Percentiles rank a stretch among this genome's conserved stretches.
These are phyloP conservation scores for Venusia cambrica DNA, from an alignment of 2,888 invertebrate species.

Conservation along the genomic window DNA sequence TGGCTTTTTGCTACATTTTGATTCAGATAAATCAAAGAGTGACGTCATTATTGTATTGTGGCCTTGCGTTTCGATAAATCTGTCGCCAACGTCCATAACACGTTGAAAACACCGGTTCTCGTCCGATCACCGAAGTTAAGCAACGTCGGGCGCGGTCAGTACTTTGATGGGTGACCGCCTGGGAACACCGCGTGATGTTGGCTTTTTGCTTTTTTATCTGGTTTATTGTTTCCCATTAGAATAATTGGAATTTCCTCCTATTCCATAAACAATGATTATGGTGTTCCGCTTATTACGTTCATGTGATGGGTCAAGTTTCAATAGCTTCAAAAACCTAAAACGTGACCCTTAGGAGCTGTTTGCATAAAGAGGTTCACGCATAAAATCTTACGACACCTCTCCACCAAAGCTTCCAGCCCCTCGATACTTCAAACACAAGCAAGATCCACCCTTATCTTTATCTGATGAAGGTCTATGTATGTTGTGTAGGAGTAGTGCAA, in stretches of 20 bases:
- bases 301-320: conserved; percentile 67
- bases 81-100: conserved; percentile 27
- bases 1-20: conserved; percentile 49
- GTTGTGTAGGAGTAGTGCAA: conserved; percentile 4
- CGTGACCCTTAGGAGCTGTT: conserved; percentile 70
- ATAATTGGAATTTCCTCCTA: conserved; percentile 43
- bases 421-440: background rate
- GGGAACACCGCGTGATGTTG: conserved; percentile 52
- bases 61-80: background rate
- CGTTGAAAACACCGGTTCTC: conserved; percentile 50
- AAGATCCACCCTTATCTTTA: conserved; percentile 31
- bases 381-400: conserved; percentile 76
- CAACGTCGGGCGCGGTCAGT: conserved; percentile 70
- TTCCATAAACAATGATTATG: conserved; percentile 47
- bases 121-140: conserved; percentile 74
- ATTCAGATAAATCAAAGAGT: no score
- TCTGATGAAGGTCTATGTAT: conserved; percentile 17
- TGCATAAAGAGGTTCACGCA: conserved; percentile 70
- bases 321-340: conserved; percentile 72
- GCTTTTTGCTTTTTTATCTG: conserved; percentile 37
- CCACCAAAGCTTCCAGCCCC: conserved; percentile 36
- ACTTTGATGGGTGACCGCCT: conserved; percentile 59
- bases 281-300: conserved; percentile 37
- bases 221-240: conserved; percentile 14
- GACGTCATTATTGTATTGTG: no score